Conservation (phyloP, 2,113 vertebrate genomes). For the Microcebus tavaratra region DNA sequence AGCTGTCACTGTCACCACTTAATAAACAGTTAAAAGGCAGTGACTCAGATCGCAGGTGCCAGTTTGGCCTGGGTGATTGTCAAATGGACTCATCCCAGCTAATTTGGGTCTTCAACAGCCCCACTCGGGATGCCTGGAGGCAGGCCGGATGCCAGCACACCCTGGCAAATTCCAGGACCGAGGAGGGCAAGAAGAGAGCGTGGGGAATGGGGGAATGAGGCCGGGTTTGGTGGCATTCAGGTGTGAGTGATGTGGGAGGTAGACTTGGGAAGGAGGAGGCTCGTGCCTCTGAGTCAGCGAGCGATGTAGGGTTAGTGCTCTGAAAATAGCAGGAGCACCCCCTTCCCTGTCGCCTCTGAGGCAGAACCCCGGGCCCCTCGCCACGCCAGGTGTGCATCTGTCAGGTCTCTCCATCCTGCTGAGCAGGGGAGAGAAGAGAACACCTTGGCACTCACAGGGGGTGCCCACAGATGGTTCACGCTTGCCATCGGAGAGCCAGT, state of each 20-base stretch:
- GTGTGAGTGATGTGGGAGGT: neutral
- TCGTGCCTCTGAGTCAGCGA: accelerated
- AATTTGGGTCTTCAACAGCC: slow-evolving; percentile 14
- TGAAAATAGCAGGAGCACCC: accelerated
- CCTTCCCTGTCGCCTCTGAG: accelerated
- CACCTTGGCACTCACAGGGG: accelerated
- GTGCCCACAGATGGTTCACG: accelerated
- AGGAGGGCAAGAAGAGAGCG: accelerated
- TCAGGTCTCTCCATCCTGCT: neutral
- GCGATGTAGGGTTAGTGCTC: neutral
- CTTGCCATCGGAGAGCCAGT: accelerated
- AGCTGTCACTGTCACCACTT: slow-evolving; percentile 67
- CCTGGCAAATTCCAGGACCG: neutral
- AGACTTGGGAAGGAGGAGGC: too few relatives aligned
- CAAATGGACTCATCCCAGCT: slow-evolving; percentile 51
- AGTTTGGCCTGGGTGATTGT: slow-evolving; percentile 52
- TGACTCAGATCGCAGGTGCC: slow-evolving; percentile 75
- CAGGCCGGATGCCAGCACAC: neutral
- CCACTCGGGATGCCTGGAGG: neutral
- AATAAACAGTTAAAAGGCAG: slow-evolving; percentile 67
- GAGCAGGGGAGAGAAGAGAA: neutral
- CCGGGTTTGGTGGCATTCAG: neutral
- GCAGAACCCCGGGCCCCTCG: neutral
- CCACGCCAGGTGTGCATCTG: too few relatives aligned
- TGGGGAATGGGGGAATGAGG: accelerated